Evolutionary conservation across 2,113 vertebrate species (phyloP), one percentile per base, ranked within the genome.

Genomic region (Sterrhoptilus dennistouni): DNA sequence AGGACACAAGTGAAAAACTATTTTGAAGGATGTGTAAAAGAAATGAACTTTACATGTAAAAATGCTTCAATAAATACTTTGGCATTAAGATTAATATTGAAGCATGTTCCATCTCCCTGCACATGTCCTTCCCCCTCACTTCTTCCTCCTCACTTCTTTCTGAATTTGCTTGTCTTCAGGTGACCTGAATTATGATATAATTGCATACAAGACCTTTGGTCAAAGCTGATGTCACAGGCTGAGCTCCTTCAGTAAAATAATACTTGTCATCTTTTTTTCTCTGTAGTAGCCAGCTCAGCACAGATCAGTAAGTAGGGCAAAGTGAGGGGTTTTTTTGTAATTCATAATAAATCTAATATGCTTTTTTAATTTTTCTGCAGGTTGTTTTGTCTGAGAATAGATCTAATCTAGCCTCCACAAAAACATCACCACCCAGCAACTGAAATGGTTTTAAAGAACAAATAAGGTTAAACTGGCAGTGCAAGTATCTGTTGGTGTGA

Each of bases 91-190:
- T 60, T 66, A 76, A 59, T 87, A 82, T 11, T 68, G 15, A 25
- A 76, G 20, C 13, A 24, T 14, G 5, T 53, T 87, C 15, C 14
- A 8, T 40, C 6, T 87, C 38, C 57, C 24, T 56, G 17, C 25
- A 53, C 1, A 0, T 29, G 16, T 2, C 29, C 15, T 60, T 36
- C 17, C 9, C 9, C 19, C 24, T 75, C 19, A 21, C 12, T 78
- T 50, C 17, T 16, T 83, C 24, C 24, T 71, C 17, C 44, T 72
- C 6, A 1, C 53, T 87, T 8, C 14, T 74, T 61, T 86, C 40
- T 69, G 11, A 18, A 40, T 64, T 74, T 83, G 3, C 36, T 47
- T 60, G 61, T 35, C 56, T 68, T 80, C 44, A 80, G 33, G 36
- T 86, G 57, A 52, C 60, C 45, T 49, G 44, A 69, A 31, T 63